These are phyloP conservation scores for Eupithecia exiguata DNA, from an alignment of 2,888 invertebrate species.

Conservation along the genomic window DNA sequence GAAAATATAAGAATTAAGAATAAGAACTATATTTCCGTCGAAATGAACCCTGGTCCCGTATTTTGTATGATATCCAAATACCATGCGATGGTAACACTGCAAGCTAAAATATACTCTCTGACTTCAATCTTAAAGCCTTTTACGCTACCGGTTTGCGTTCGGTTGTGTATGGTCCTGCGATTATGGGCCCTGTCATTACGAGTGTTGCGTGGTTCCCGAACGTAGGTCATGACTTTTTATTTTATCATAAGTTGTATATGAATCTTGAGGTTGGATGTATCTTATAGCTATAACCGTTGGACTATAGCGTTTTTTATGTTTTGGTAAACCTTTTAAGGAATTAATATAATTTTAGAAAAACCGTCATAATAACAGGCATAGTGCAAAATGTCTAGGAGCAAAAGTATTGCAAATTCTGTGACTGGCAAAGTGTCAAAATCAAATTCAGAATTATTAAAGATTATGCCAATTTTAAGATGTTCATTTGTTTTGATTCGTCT, in stretches of 20 bases:
- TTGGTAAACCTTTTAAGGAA: not conserved
- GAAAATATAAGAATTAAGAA: too few relatives aligned
- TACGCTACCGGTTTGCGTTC: not conserved
- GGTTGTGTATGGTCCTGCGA: not conserved
- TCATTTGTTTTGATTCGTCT: not conserved
- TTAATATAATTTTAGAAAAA: not conserved
- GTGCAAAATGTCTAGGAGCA: too few relatives aligned
- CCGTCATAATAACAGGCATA: too few relatives aligned
- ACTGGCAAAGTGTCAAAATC: too few relatives aligned
- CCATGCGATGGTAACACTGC: not conserved
- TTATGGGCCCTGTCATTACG: constrained; percentile 26
- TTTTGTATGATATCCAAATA: not conserved
- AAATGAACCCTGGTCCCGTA: not conserved
- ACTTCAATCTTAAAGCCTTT: not conserved
- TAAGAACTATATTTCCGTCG: constrained; percentile 21
- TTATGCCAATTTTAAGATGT: too few relatives aligned
- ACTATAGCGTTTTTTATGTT: not conserved
- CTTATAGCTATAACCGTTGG: not conserved
- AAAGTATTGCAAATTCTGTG: too few relatives aligned
- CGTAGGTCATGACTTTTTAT: constrained; percentile 31
- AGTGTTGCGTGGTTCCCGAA: constrained; percentile 26
- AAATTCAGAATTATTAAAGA: too few relatives aligned
- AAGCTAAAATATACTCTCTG: not conserved
- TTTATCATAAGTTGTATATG: constrained; percentile 18
- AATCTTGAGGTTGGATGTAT: not conserved